phyloP scores from a whole-genome alignment of 2,113 vertebrate species.

The Glaucidium brasilianum region DNA sequence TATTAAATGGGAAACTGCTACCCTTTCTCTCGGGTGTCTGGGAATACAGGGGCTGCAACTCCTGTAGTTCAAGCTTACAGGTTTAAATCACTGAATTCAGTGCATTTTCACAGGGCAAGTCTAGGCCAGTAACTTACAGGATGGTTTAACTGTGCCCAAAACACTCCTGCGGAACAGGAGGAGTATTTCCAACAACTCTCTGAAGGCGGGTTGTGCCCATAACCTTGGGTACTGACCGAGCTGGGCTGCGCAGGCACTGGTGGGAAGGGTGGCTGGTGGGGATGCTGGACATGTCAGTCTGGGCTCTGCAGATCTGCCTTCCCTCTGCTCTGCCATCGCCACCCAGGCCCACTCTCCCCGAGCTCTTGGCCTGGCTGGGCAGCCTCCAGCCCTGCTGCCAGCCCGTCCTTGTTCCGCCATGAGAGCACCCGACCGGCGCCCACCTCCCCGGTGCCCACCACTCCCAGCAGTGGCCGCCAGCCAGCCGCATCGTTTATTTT shows the following conservation, averaged over 20 bases:
- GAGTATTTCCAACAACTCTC: not conserved
- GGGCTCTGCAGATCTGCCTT: not conserved
- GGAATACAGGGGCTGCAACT: not conserved
- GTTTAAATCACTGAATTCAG: not conserved
- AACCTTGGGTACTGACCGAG: not conserved
- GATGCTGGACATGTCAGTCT: accelerated
- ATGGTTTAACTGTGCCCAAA: not conserved
- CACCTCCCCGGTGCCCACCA: not conserved
- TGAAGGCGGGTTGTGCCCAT: not conserved
- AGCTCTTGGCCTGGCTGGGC: not conserved
- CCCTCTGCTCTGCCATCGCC: not conserved
- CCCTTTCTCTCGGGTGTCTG: not conserved
- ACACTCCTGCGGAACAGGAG: not conserved
- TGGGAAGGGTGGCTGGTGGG: not conserved
- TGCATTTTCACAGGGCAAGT: not conserved
- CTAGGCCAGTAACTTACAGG: not conserved
- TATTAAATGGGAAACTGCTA: not conserved
- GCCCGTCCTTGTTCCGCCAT: accelerated
- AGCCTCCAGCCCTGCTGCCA: not conserved
- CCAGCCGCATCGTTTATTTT: not conserved
- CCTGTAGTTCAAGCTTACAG: not conserved
- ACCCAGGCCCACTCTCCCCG: accelerated
- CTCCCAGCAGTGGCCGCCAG: not conserved
- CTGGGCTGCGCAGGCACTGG: accelerated
- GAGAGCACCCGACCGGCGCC: accelerated